Evolutionary conservation across 1,140 invertebrate genomes (phyloP), one percentile per base, ranked within the genome.

Genomic region (Atta colombica): DNA sequence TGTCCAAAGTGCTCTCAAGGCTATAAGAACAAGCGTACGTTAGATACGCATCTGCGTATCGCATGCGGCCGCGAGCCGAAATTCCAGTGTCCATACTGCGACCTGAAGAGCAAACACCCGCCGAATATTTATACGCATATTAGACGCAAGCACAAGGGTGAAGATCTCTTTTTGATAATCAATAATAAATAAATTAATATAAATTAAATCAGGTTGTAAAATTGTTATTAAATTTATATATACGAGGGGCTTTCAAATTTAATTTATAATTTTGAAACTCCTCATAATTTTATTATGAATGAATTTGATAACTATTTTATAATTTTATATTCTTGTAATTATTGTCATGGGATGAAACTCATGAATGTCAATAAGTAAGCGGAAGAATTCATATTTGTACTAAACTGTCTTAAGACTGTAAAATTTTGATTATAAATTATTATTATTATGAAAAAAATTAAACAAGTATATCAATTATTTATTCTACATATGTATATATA

Each of bases 1-100:
- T 96, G 96, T 81, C 89, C 93, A 3, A 93, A 92, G 49, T 96
- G 96, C 77, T 93, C 91, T 12, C 95, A 95, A 87, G 94, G 93
- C 35, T 96, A 96, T 89, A 96, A 96, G 87, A 96, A 96, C 74
- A 95, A 95, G 55, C 91, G 94, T 5, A 96, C 96, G 28, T 88
- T 96, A 5, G 92, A 94, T 35, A 91, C 95, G 53, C 96, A 96
- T 71, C 82, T 95, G 85, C 94, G 95, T 53, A 94, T 86, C 69
- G 93, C 93, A 45, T 96, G 95, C 71, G 95, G 95, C 3, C 88
- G 93, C 61, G 92, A 93, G 35, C 94, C 94, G 0, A 92, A 93
- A 65, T 94, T 94, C 85, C 78, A 82, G 0, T 96, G 95, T 68
- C 94, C 95, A 0, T 92, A 94, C 75, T 95, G 95, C 81, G 80